These are phyloP conservation scores for Gopherus flavomarginatus DNA, from an alignment of 2,113 vertebrate genomes.

Conservation along the genomic window DNA sequence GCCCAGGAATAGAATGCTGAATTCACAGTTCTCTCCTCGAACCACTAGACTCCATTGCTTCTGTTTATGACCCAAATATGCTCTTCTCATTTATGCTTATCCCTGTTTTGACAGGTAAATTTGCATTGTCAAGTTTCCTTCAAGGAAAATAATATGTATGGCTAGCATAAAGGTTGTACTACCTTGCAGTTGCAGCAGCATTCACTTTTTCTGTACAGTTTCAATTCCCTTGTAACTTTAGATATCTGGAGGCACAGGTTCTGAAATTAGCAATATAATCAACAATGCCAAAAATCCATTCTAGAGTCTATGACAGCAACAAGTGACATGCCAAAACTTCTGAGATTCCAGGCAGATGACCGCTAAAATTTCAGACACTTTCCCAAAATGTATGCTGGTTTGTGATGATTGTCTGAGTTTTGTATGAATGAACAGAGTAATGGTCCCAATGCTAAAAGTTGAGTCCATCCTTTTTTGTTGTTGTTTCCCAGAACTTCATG, in stretches of 20 bases:
- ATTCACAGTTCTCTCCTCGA: background rate
- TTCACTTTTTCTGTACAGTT: background rate
- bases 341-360: background rate
- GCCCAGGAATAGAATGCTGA: background rate
- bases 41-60: background rate
- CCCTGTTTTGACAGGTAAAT: rapidly evolving
- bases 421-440: too few species aligned
- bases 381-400: background rate
- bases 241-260: background rate
- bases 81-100: background rate
- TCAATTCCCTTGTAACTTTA: background rate
- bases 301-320: background rate
- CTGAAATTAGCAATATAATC: background rate
- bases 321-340: background rate
- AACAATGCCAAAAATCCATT: background rate
- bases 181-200: background rate
- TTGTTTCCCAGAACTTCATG: too few species aligned
- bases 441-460: too few species aligned
- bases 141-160: background rate
- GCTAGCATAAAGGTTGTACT: background rate
- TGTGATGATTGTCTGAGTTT: too few species aligned
- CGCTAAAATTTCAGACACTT: background rate
- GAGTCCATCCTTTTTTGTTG: too few species aligned
- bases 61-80: background rate
- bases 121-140: background rate